Evolutionary conservation across 2,888 invertebrate species (phyloP), one percentile per base, ranked within the genome.

Genomic region (Cosmorhoe ocellata): DNA sequence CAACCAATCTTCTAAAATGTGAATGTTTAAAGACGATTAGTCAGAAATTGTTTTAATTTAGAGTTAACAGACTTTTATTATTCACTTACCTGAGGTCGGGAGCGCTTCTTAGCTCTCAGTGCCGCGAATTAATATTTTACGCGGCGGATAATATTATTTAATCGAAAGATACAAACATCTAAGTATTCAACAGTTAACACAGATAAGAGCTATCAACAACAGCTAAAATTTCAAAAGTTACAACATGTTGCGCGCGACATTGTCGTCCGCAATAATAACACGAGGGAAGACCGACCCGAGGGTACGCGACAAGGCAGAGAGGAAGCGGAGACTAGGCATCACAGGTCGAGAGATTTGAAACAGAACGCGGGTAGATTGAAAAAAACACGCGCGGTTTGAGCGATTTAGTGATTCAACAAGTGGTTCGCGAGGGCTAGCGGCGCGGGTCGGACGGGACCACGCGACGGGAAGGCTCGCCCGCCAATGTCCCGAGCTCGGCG

Each of bases 131-230:
- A 61, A 44, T 64, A 63, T 71, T 73, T 82, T 81, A 80, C 81
- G 80, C 84, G 84, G 71, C 79, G 82, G 37, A 30, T 64, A 53
- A 63, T 63, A 66, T 69, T 67, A 71, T 77, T 78, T 71, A 69
- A 79, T 71, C 61, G 71, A 76, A 80, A 71, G 69, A 73, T 82
- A 80, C 71, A 79, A 76, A 80, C 69, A 76, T 77, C 65, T 76
- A 82, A 79, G 79, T 85, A 88, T 84, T 85, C 79, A 89, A 89
- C 88, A 87, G 83, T 78, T 89, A 89, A 88, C 87, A 88, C 86
- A 86, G 87, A 81, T 85, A 76, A 69, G 81, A 86, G 84, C 84
- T 76, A 79, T 76, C 62, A 84, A 84, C 82, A 88, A 87, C 82
- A 84, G 85, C 81, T 83, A 87, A 84, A 88, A 82, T 84, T 74